These are phyloP conservation scores for Drosophila subquinaria DNA, from an alignment of 2,888 invertebrate species.

Conservation along the genomic window DNA sequence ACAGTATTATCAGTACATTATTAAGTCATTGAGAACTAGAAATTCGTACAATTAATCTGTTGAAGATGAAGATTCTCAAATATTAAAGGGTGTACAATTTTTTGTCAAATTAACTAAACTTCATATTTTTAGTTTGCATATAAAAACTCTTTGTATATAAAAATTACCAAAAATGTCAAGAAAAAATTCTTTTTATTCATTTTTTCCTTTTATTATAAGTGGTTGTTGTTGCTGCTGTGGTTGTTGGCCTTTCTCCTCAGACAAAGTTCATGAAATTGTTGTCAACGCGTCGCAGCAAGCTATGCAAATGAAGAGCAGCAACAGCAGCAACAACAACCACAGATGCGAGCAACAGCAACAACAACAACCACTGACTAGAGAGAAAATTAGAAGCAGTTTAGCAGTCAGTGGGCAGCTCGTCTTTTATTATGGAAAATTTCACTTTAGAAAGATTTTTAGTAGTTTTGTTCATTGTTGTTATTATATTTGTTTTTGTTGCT, in stretches of 20 bases:
- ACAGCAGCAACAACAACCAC: background rate
- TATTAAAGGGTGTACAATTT: too few species aligned
- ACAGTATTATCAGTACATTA: too few species aligned
- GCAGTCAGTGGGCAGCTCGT: constrained; percentile 43
- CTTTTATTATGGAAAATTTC: constrained; percentile 56
- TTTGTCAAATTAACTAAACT: too few species aligned
- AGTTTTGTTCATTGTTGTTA: background rate
- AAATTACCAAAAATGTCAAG: background rate
- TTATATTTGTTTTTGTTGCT: constrained; percentile 20
- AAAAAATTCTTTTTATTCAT: background rate
- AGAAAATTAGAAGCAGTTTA: constrained; percentile 54
- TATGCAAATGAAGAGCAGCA: constrained; percentile 44
- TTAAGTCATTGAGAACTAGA: too few species aligned
- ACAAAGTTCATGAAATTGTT: constrained; percentile 48
- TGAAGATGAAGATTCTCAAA: too few species aligned
- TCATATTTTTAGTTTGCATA: too few species aligned
- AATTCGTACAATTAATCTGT: too few species aligned
- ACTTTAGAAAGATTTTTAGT: constrained; percentile 32
- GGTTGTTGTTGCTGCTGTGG: constrained; percentile 20
- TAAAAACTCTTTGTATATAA: background rate
- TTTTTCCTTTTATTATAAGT: constrained; percentile 3
- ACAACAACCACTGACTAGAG: constrained; percentile 1
- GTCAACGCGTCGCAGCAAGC: constrained; percentile 35
- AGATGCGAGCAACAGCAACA: constrained; percentile 6
- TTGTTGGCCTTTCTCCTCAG: constrained; percentile 46